Evolutionary conservation across 2,113 vertebrate species (phyloP).

Genomic region (Blennius ocellaris): DNA sequence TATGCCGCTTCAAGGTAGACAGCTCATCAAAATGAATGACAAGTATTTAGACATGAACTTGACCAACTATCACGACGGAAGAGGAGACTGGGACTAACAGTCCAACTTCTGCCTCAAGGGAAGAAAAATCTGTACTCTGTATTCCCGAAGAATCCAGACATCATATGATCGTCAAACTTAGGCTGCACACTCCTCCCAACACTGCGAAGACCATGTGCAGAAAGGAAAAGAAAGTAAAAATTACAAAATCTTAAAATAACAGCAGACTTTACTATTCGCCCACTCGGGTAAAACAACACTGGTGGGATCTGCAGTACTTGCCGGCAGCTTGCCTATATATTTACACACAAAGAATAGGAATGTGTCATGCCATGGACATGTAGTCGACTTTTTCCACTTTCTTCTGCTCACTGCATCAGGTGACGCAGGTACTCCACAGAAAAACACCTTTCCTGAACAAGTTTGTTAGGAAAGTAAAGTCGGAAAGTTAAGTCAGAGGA

Average conservation of each 20-base stretch:
- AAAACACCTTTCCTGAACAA: conserved; percentile 67
- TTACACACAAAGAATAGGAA: conserved; percentile 57
- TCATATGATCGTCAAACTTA: conserved; percentile 14
- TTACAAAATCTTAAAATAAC: conserved; percentile 48
- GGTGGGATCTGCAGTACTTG: conserved; percentile 56
- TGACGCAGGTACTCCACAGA: conserved; percentile 38
- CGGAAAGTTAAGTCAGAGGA: conserved; percentile 24
- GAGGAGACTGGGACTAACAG: conserved; percentile 5
- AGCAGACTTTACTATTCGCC: conserved; percentile 35
- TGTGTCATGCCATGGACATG: conserved; percentile 49
- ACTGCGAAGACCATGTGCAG: background rate
- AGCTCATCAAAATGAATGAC: conserved; percentile 60
- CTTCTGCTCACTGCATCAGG: conserved; percentile 31
- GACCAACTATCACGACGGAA: conserved; percentile 34
- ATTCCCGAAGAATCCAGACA: conserved; percentile 30
- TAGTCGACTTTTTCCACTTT: conserved; percentile 42
- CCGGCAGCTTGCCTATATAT: conserved; percentile 48
- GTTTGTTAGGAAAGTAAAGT: conserved; percentile 65
- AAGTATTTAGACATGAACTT: conserved; percentile 32
- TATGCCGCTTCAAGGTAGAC: conserved; percentile 36
- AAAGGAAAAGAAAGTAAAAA: background rate
- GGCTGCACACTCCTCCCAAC: background rate
- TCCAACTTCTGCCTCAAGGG: conserved; percentile 24
- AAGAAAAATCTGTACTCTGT: conserved; percentile 20
- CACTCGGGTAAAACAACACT: conserved; percentile 57